A percentile compares a stretch with the other conserved stretches of the same genome.
Evolutionary conservation across 1,140 invertebrate genomes (phyloP).

Genomic region (Brachionus manjavacas): DNA sequence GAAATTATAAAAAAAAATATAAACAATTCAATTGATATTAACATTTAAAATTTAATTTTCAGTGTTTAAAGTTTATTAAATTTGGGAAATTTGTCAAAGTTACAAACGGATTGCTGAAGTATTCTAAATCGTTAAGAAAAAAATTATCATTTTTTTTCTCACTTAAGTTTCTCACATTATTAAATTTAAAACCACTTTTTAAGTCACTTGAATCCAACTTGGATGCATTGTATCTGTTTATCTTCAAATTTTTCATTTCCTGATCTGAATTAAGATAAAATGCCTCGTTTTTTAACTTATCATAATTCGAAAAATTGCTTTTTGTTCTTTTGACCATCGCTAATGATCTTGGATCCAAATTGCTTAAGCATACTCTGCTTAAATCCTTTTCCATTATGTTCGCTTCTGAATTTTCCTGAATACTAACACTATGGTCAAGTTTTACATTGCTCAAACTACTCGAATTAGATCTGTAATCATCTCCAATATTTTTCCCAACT

Average conservation of each 20-base stretch:
- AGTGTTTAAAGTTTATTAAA: background rate
- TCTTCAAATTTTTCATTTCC: slow-evolving; percentile 1
- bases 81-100: background rate
- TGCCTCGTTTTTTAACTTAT: background rate
- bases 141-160: background rate
- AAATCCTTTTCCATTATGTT: background rate
- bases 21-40: background rate
- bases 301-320: background rate
- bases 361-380: background rate
- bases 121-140: background rate
- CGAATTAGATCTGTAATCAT: background rate
- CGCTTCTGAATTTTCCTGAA: background rate
- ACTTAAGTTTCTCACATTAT: background rate
- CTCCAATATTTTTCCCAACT: background rate
- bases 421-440: background rate
- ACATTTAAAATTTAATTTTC: background rate
- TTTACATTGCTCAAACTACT: background rate
- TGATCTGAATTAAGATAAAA: background rate
- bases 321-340: background rate
- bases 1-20: background rate
- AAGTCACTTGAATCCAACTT: background rate
- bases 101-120: background rate
- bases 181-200: background rate
- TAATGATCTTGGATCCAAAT: background rate
- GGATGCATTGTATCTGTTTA: slow-evolving; percentile 1